These are phyloP conservation scores for Brachionus calyciflorus DNA, from an alignment of 1,140 invertebrate genomes.

Conservation along the genomic window DNA sequence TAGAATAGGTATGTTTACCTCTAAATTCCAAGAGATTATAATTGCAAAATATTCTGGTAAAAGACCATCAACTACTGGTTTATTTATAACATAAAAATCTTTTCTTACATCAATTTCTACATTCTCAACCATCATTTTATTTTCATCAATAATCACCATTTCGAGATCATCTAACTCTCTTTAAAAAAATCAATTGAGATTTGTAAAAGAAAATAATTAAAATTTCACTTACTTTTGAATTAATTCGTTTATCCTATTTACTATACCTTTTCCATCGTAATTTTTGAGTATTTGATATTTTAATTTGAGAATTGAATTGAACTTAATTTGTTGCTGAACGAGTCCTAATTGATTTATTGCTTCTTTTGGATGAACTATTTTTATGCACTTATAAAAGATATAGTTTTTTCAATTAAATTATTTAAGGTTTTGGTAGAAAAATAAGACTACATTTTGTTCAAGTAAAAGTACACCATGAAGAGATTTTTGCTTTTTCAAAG, in stretches of 20 bases:
- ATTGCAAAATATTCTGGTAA: slow-evolving; percentile 15
- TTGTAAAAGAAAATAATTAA: neutral
- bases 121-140: neutral
- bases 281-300: neutral
- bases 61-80: neutral
- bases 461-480: slow-evolving; percentile 33
- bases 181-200: neutral
- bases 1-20: neutral
- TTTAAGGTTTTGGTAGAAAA: neutral
- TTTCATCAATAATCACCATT: neutral
- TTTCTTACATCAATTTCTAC: slow-evolving; percentile 28
- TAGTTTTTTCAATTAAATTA: neutral
- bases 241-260: neutral
- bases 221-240: neutral
- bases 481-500: slow-evolving; percentile 30
- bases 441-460: neutral
- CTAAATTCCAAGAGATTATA: slow-evolving; percentile 20
- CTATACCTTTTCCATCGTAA: neutral
- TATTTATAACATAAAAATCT: neutral
- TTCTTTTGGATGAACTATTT: slow-evolving; percentile 30
- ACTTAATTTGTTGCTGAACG: slow-evolving; percentile 15
- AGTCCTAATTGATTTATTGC: slow-evolving; percentile 45
- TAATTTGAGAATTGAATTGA: slow-evolving; percentile 29
- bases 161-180: slow-evolving; percentile 39
- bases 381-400: slow-evolving; percentile 7